phyloP scores from a whole-genome alignment of 2,797 vertebrate genomes.

The Hemitrygon akajei region DNA sequence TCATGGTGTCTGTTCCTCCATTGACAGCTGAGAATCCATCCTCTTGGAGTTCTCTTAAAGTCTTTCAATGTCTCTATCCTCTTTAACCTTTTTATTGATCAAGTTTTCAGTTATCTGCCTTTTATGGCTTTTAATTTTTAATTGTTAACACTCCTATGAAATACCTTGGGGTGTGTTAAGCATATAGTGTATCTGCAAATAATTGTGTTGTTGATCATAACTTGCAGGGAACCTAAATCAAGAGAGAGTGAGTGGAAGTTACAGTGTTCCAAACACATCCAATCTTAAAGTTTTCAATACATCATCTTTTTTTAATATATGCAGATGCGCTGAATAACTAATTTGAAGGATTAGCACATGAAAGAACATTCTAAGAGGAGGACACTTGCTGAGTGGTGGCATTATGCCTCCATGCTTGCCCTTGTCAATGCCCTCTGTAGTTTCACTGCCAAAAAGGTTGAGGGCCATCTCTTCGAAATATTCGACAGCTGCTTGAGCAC shows the following conservation, averaged over 20 bases:
- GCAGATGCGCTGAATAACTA: not conserved
- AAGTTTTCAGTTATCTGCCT: too few species aligned
- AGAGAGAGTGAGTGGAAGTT: not conserved
- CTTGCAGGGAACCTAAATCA: not conserved
- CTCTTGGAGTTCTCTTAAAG: too few species aligned
- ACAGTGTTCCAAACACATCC: not conserved
- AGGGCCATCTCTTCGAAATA: not conserved
- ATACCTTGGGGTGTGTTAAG: too few species aligned
- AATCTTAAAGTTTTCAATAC: not conserved
- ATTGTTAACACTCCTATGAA: too few species aligned
- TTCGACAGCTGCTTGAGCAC: constrained; percentile 16
- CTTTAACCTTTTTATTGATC: too few species aligned
- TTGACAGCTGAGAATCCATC: too few species aligned
- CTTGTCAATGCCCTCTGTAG: not conserved
- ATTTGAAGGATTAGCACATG: not conserved
- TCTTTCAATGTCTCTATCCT: too few species aligned
- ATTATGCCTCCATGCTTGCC: not conserved
- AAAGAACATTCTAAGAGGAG: not conserved
- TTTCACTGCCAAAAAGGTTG: not conserved
- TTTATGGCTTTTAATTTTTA: too few species aligned
- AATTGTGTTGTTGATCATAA: too few species aligned
- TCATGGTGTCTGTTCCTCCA: too few species aligned
- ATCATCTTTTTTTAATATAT: not conserved
- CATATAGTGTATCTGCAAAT: too few species aligned
- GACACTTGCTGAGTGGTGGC: not conserved